Evolutionary conservation across 2,888 invertebrate genomes (phyloP).

Genomic region (Xestia sexstrigata): DNA sequence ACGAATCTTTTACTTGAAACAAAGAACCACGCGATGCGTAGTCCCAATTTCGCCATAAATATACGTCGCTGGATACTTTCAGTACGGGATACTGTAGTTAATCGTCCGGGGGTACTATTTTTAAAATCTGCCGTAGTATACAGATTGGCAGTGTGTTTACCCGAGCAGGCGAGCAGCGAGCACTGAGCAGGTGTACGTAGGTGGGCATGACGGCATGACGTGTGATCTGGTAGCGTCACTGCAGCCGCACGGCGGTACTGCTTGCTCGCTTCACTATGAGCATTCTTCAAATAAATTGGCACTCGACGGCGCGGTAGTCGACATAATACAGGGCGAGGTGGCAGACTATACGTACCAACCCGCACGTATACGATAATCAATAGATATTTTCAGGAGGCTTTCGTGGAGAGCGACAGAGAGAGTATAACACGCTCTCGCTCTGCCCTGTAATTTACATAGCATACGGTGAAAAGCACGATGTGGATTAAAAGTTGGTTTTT

Average conservation of each 20-base stretch:
- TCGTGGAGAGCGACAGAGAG: slow-evolving; percentile 84
- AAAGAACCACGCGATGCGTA: slow-evolving; percentile 35
- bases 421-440: slow-evolving; percentile 82
- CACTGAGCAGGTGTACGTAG: slow-evolving; percentile 68
- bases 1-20: slow-evolving; percentile 29
- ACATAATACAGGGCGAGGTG: slow-evolving; percentile 86
- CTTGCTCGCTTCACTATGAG: slow-evolving; percentile 68
- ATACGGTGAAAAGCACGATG: slow-evolving; percentile 74
- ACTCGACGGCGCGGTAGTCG: slow-evolving; percentile 83
- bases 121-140: slow-evolving; percentile 67
- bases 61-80: slow-evolving; percentile 52
- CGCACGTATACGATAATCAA: slow-evolving; percentile 89
- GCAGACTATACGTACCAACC: slow-evolving; percentile 83
- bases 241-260: slow-evolving; percentile 53
- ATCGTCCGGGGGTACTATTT: slow-evolving; percentile 73
- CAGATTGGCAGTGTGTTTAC: slow-evolving; percentile 73
- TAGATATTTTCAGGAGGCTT: slow-evolving; percentile 91
- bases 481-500: slow-evolving; percentile 55
- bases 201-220: slow-evolving; percentile 75
- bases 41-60: slow-evolving; percentile 7
- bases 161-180: slow-evolving; percentile 46
- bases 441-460: slow-evolving; percentile 84
- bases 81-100: slow-evolving; percentile 70
- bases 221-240: slow-evolving; percentile 69
- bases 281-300: slow-evolving; percentile 90